Conservation (phyloP, 2,797 vertebrate genomes). For the Rousettus madagascariensis region DNA sequence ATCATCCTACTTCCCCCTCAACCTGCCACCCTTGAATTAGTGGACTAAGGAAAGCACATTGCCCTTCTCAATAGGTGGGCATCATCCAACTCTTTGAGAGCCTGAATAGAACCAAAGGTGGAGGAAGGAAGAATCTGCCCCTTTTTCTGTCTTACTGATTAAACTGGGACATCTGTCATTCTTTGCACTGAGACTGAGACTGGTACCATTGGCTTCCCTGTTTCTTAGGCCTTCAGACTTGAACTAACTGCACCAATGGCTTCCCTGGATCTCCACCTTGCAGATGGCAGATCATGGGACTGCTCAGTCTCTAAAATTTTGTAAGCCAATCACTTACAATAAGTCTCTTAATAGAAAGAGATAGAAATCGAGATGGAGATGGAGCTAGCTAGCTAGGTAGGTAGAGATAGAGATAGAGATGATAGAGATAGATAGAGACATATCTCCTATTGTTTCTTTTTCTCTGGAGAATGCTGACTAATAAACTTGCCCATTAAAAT, state of each 20-base stretch:
- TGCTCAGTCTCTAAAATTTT: not conserved
- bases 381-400: too few relatives aligned
- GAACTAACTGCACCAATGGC: not conserved
- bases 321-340: not conserved
- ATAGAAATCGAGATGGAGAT: too few relatives aligned
- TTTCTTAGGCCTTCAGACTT: not conserved
- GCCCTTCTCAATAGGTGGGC: not conserved
- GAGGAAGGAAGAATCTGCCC: not conserved
- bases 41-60: not conserved
- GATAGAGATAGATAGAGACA: not conserved
- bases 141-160: not conserved
- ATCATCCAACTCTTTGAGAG: not conserved
- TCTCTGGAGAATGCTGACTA: not conserved
- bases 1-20: not conserved
- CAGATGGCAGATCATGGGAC: not conserved
- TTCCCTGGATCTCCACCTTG: too few relatives aligned
- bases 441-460: not conserved
- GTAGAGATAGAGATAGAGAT: not conserved
- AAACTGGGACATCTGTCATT: not conserved
- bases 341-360: not conserved
- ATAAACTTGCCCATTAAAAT: not conserved
- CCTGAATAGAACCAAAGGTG: not conserved
- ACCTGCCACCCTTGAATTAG: not conserved
- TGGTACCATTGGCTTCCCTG: rapidly evolving
- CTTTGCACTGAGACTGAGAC: not conserved